A percentile compares a stretch with the other conserved stretches of the same genome.
These are phyloP conservation scores for Limnephilus lunatus DNA, from an alignment of 2,888 invertebrate species.

Conservation along the genomic window DNA sequence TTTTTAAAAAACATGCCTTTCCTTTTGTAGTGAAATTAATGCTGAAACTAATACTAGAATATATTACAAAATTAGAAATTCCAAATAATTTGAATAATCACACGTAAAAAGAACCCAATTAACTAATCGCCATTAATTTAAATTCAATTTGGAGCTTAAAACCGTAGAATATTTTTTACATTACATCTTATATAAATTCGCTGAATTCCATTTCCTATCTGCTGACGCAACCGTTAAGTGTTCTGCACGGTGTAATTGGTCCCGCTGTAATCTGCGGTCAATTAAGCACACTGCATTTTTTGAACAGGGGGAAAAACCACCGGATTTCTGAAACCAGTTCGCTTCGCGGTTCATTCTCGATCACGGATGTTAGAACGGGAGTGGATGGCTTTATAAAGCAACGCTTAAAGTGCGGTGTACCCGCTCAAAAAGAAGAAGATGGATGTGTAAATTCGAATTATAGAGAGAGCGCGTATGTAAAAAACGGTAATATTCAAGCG, in stretches of 20 bases:
- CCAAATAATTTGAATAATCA: not conserved
- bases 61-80: not conserved
- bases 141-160: not conserved
- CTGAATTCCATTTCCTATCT: not conserved
- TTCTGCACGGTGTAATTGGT: not conserved
- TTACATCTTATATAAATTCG: not conserved
- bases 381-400: no score
- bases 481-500: no score
- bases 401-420: no score
- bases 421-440: no score
- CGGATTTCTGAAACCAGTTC: not conserved
- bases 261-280: not conserved
- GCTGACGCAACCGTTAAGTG: not conserved
- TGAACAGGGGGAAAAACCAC: not conserved
- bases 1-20: no score
- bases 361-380: no score
- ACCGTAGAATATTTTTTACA: not conserved
- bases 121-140: not conserved
- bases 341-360: not conserved
- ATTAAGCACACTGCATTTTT: not conserved
- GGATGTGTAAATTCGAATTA: no score
- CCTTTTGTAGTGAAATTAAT: not conserved
- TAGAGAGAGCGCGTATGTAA: no score
- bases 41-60: not conserved
- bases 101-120: not conserved